phyloP scores from a whole-genome alignment of 2,888 invertebrate genomes.

The Lordiphosa andalusiaca region DNA sequence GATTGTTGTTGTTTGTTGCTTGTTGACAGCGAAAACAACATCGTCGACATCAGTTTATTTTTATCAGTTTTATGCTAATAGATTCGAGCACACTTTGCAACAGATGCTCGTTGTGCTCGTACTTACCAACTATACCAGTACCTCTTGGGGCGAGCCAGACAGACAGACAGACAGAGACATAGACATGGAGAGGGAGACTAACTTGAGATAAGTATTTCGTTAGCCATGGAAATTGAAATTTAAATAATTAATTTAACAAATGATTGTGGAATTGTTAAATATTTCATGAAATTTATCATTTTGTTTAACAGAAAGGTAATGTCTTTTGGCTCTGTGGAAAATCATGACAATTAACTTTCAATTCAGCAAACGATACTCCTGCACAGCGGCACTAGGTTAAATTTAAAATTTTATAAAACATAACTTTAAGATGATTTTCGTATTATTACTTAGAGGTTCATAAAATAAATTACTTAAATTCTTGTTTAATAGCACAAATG shows the following conservation, averaged over 20 bases:
- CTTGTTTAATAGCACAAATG: no score
- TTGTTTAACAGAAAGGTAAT: constrained; percentile 1
- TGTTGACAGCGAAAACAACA: constrained; percentile 55
- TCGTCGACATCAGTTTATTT: constrained; percentile 61
- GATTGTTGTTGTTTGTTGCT: constrained; percentile 20
- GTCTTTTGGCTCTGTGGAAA: background rate
- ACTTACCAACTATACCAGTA: no score
- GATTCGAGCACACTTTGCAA: constrained; percentile 46
- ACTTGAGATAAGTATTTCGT: constrained; percentile 9
- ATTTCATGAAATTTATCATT: constrained; percentile 2
- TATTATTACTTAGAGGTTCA: no score
- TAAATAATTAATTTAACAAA: constrained; percentile 3
- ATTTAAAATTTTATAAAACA: no score
- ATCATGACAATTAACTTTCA: background rate
- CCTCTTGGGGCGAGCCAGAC: background rate
- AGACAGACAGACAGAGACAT: background rate
- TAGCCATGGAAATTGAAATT: background rate
- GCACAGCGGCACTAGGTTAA: no score
- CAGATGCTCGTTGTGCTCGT: constrained; percentile 39
- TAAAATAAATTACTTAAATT: no score
- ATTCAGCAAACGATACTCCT: no score
- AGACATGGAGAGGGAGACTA: background rate
- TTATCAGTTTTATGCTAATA: constrained; percentile 70
- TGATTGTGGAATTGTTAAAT: background rate
- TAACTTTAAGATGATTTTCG: no score